These are phyloP conservation scores for Malurus melanocephalus DNA, from an alignment of 2,113 vertebrate genomes.

Conservation along the genomic window DNA sequence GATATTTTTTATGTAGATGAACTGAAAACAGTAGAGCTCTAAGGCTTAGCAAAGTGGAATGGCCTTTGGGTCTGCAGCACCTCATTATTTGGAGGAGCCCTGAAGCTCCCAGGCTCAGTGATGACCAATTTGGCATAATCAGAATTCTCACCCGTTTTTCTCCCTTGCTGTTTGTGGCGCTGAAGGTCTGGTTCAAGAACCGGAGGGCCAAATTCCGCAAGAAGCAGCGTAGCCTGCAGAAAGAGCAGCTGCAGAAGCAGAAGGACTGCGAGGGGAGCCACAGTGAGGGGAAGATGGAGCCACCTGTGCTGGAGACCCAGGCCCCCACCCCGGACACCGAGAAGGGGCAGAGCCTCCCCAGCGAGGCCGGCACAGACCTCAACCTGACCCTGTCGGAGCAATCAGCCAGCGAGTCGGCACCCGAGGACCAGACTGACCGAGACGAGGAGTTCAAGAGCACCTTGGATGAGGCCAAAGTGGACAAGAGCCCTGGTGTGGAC, in stretches of 20 bases:
- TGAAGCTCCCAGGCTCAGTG: neutral
- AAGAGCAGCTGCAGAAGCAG: conserved; percentile 96
- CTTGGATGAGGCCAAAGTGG: conserved; percentile 77
- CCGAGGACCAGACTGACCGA: conserved; percentile 86
- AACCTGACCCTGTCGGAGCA: conserved; percentile 92
- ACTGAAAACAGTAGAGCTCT: neutral
- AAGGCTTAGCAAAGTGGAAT: neutral
- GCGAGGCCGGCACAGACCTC: conserved; percentile 82
- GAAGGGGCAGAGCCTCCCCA: conserved; percentile 68
- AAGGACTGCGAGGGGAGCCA: conserved; percentile 84
- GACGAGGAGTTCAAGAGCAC: conserved; percentile 85
- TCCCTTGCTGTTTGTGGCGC: neutral
- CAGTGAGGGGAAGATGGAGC: conserved; percentile 73
- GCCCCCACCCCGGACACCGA: conserved; percentile 75
- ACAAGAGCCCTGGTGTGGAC: conserved; percentile 72
- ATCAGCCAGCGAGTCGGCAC: conserved; percentile 89
- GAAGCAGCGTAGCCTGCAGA: conserved; percentile 97
- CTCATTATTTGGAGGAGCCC: neutral
- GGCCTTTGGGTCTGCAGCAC: neutral
- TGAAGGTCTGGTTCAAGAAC: conserved; percentile 98
- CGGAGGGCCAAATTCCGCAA: conserved; percentile 96
- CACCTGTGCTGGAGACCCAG: conserved; percentile 61
- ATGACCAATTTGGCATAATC: too few relatives aligned
- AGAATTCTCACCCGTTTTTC: neutral
- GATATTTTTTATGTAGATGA: neutral